Conservation (phyloP, 1,140 invertebrate species). For the Drosophila virilis region DNA sequence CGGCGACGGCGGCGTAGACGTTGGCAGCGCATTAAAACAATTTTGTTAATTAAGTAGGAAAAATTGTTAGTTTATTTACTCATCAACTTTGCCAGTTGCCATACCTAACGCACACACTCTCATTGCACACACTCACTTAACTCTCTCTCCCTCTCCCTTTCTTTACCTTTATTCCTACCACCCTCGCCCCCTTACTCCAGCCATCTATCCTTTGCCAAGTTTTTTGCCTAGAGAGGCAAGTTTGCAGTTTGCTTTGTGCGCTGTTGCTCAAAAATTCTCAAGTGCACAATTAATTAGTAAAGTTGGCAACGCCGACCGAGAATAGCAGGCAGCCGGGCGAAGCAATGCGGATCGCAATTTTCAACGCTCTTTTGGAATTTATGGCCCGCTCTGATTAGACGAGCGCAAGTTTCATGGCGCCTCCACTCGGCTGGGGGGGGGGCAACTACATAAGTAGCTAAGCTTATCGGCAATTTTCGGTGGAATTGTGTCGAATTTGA, state of each 20-base stretch:
- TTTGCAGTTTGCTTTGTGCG: conserved; percentile 66
- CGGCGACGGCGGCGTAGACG: conserved; percentile 10
- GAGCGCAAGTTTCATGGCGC: conserved; percentile 9
- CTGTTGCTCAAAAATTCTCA: conserved; percentile 72
- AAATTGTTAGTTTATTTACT: conserved; percentile 82
- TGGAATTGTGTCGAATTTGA: conserved; percentile 3
- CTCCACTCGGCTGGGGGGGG: background rate
- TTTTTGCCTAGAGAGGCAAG: conserved; percentile 50
- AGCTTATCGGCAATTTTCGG: conserved; percentile 37
- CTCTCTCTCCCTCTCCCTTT: background rate
- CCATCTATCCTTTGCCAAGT: conserved; percentile 46
- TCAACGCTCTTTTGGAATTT: conserved; percentile 55
- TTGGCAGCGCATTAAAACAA: conserved; percentile 73
- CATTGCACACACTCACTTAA: conserved; percentile 12
- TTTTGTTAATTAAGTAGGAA: conserved; percentile 83
- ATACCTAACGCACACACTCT: conserved; percentile 29
- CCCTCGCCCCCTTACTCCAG: background rate
- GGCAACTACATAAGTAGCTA: conserved; percentile 47
- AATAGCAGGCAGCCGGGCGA: conserved; percentile 14
- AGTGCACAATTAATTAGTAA: conserved; percentile 83
- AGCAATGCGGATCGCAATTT: conserved; percentile 43
- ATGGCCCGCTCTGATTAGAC: conserved; percentile 66
- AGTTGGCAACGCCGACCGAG: conserved; percentile 45
- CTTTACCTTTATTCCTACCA: background rate
- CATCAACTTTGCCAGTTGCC: conserved; percentile 74